These are phyloP conservation scores for Agrochola litura DNA, from an alignment of 2,888 invertebrate species.

Conservation along the genomic window DNA sequence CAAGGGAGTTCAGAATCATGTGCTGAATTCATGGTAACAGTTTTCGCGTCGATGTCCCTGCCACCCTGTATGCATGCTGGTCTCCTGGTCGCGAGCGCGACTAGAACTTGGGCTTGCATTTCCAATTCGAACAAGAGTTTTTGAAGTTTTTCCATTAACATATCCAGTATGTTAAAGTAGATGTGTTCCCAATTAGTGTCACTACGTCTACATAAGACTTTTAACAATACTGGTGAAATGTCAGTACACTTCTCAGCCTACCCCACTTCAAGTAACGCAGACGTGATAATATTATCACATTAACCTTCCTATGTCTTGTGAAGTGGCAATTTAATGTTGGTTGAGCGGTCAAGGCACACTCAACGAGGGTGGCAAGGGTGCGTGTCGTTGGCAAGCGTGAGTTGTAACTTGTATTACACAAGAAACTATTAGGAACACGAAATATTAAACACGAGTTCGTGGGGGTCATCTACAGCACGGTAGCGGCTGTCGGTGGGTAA, in stretches of 20 bases:
- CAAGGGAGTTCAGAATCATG: too few species aligned
- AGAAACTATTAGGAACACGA: conserved; percentile 29
- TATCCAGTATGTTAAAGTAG: background rate
- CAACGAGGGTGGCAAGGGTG: background rate
- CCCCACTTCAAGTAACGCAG: background rate
- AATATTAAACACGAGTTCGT: background rate
- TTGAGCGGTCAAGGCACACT: conserved; percentile 17
- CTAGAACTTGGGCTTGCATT: background rate
- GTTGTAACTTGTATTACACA: background rate
- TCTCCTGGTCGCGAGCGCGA: background rate
- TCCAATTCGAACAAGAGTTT: background rate
- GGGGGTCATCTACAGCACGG: background rate
- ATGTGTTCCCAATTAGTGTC: background rate
- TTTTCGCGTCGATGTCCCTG: too few species aligned
- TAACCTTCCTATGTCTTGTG: conserved; percentile 5
- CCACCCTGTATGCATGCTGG: background rate
- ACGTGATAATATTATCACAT: too few species aligned
- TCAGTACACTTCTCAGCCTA: background rate
- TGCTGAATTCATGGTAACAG: too few species aligned
- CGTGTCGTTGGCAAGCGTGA: conserved; percentile 26
- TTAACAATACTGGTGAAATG: background rate
- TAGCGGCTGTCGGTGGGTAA: too few species aligned
- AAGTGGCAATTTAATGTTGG: conserved; percentile 16
- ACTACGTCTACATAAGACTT: background rate
- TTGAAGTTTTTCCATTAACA: background rate